Evolutionary conservation across 2,888 invertebrate species (phyloP), one percentile per base, ranked within the genome.

Genomic region (Adineta ricciae): DNA sequence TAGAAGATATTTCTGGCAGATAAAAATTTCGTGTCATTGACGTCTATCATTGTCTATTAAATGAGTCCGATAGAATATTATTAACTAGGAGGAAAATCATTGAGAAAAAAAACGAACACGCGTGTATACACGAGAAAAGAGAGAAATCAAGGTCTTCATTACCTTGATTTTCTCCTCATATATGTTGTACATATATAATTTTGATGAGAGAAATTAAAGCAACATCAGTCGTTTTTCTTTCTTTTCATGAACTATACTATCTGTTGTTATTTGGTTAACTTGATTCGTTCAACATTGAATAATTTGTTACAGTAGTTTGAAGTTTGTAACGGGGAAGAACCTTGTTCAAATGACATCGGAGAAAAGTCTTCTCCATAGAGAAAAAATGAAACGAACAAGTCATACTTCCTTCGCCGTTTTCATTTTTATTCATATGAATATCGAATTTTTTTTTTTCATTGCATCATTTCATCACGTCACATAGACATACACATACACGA

Each of bases 181-280:
- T 46, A 46, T 46, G 46, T 46, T 46, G 3, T 2, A 16, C 27
- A 27, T 4, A 32, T 27, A 64, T 64, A 64, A 1, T 64, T 64
- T 14, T 64, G 27, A 64, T 64, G 14, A 32, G 14, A 3, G 14
- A 64, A 3, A 32, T 32, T 64, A 64, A 27, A 64, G 27, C 16
- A 27, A 64, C 32, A 64, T 64, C 32, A 64, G 64, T 64, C 27
- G n/a, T 27, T 56, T 24, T 46, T 46, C 27, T 46, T 46, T 46
- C 46, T 56, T 56, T 64, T 64, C 64, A 64, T 64, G 64, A 64
- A 64, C 64, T 64, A 64, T 64, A 32, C 46, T 46, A 46, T 56
- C 56, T 56, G 9, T 0, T 27, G 27, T 56, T 9, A 27, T 27
- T 27, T 56, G 27, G 11, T 64, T 64, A 32, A 46, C 46, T 46